phyloP scores from a whole-genome alignment of 1,140 invertebrate species.

The Zaprionus camerounensis region DNA sequence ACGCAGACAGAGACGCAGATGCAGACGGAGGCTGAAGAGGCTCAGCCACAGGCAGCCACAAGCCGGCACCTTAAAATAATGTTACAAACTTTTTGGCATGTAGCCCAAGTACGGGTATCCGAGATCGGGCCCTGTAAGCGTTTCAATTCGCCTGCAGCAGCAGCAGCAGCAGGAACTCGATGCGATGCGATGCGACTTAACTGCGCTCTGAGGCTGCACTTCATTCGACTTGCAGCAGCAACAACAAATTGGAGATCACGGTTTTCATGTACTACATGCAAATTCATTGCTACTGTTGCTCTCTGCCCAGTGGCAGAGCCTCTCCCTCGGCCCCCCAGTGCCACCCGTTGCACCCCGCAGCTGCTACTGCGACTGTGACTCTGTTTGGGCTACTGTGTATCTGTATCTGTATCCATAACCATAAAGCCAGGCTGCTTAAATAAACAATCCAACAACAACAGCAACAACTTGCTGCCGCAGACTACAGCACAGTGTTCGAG shows the following conservation, averaged over 20 bases:
- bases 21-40: constrained; percentile 9
- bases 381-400: constrained; percentile 42
- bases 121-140: constrained; percentile 65
- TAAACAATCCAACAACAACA: constrained; percentile 70
- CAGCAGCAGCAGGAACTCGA: constrained; percentile 37
- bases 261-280: constrained; percentile 84
- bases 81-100: constrained; percentile 80
- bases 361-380: neutral
- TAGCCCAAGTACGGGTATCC: constrained; percentile 66
- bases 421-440: constrained; percentile 71
- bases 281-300: constrained; percentile 84
- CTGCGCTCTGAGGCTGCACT: constrained; percentile 14
- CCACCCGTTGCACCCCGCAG: neutral
- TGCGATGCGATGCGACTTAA: constrained; percentile 34
- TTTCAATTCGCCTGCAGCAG: constrained; percentile 44
- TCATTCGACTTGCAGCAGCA: constrained; percentile 25
- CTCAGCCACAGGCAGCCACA: constrained; percentile 37
- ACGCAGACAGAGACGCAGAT: neutral
- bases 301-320: constrained; percentile 41
- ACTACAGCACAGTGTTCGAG: constrained; percentile 5
- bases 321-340: neutral
- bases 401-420: constrained; percentile 68
- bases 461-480: constrained; percentile 38
- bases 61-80: constrained; percentile 79
- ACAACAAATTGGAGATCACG: constrained; percentile 84